Conservation (phyloP, 1,140 invertebrate species). For the Leptinotarsa lineolata region DNA sequence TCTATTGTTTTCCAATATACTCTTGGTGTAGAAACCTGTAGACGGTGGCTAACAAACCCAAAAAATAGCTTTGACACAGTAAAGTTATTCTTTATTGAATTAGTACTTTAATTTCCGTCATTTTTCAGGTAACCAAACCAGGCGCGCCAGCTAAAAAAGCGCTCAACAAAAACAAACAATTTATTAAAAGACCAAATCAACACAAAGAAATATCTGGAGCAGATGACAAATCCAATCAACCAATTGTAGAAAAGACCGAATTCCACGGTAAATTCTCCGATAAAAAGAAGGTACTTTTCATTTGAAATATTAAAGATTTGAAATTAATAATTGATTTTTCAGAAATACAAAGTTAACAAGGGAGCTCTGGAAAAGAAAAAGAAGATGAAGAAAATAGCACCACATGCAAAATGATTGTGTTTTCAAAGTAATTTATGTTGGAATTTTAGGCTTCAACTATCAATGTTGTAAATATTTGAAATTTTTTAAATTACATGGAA, state of each 20-base stretch:
- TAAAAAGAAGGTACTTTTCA: constrained; percentile 24
- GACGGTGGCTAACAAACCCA: too few relatives aligned
- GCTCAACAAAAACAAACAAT: constrained; percentile 6
- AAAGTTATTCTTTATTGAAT: too few relatives aligned
- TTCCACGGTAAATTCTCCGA: constrained; percentile 29
- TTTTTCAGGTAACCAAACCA: too few relatives aligned
- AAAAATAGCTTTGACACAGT: too few relatives aligned
- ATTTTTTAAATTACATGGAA: too few relatives aligned
- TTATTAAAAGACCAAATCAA: not conserved
- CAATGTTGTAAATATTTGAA: too few relatives aligned
- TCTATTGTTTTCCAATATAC: too few relatives aligned
- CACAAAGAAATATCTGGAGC: not conserved
- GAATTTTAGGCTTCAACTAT: too few relatives aligned
- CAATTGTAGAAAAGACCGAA: constrained; percentile 2
- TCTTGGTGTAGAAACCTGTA: too few relatives aligned
- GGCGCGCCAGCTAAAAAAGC: not conserved
- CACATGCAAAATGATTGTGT: constrained; percentile 16
- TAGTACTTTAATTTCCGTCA: too few relatives aligned
- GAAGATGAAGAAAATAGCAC: constrained; percentile 47
- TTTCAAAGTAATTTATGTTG: too few relatives aligned
- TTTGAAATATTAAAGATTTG: constrained; percentile 10
- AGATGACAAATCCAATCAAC: constrained; percentile 8
- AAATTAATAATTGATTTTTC: constrained; percentile 35
- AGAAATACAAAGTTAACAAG: constrained; percentile 52
- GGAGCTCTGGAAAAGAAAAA: constrained; percentile 44